Percentiles rank a stretch among this genome's conserved stretches.
phyloP scores from a whole-genome alignment of 2,797 vertebrate species.

The Sebastes matsubarae region DNA sequence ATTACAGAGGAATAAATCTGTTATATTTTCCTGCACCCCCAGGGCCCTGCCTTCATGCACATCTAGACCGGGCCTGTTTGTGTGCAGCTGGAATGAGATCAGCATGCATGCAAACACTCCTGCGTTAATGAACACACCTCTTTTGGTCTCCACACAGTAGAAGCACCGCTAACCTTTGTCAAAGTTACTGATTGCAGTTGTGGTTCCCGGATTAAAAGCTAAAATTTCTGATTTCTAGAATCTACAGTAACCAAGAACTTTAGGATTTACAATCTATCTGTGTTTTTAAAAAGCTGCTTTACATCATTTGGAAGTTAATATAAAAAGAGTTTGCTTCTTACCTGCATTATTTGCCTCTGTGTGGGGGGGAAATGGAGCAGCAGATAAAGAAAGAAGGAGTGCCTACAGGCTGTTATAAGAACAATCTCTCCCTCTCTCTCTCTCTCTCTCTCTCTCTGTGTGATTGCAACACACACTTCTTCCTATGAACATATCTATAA shows the following conservation, averaged over 20 bases:
- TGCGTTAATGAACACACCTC: conserved; percentile 3
- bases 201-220: background rate
- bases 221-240: background rate
- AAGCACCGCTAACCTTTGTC: background rate
- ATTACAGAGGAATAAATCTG: conserved; percentile 54
- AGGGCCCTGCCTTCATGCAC: background rate
- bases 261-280: background rate
- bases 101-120: conserved; percentile 21
- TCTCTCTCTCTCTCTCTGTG: background rate
- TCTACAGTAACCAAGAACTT: background rate
- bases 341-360: conserved; percentile 47
- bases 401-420: conserved; percentile 19
- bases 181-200: background rate
- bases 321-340: conserved; percentile 48
- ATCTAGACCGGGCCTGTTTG: conserved; percentile 36
- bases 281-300: background rate
- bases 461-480: conserved; percentile 17
- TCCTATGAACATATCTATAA: conserved; percentile 21
- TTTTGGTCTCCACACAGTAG: background rate
- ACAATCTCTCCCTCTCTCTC: background rate
- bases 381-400: conserved; percentile 53
- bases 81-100: conserved; percentile 7
- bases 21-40: background rate
- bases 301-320: background rate
- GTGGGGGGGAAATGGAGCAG: conserved; percentile 32